These are phyloP conservation scores for Drosophila eugracilis DNA, from an alignment of 1,140 invertebrate genomes.

Conservation along the genomic window DNA sequence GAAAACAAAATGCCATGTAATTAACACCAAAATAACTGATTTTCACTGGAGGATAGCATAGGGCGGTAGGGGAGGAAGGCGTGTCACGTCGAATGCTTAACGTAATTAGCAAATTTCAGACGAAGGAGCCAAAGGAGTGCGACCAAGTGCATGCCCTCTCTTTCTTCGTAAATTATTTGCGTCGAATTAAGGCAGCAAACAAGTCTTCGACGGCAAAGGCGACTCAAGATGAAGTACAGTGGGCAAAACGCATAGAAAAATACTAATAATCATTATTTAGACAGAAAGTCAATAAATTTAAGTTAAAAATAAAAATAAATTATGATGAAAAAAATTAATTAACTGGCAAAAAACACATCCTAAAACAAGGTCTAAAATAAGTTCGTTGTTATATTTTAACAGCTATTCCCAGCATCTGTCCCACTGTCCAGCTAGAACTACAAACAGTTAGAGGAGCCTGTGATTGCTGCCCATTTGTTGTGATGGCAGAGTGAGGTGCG, in stretches of 20 bases:
- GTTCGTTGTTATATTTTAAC: neutral
- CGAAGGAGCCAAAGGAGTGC: conserved; percentile 24
- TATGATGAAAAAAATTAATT: neutral
- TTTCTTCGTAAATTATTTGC: conserved; percentile 67
- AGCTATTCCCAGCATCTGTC: neutral
- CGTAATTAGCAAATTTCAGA: conserved; percentile 67
- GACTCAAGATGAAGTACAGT: conserved; percentile 20
- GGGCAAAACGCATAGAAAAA: neutral
- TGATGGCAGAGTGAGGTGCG: neutral
- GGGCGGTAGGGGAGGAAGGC: conserved; percentile 29
- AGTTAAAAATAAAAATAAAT: too few species aligned
- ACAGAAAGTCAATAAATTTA: too few species aligned
- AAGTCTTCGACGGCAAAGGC: conserved; percentile 41
- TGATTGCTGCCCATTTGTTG: conserved; percentile 38
- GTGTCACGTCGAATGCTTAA: conserved; percentile 75
- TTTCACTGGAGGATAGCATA: conserved; percentile 30
- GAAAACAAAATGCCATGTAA: conserved; percentile 61
- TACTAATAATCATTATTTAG: too few species aligned
- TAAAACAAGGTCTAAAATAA: too few species aligned
- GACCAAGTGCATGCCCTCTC: conserved; percentile 14
- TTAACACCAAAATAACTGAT: conserved; percentile 73
- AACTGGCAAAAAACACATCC: too few species aligned
- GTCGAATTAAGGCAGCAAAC: conserved; percentile 76
- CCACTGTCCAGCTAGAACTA: conserved; percentile 22
- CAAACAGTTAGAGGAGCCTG: conserved; percentile 51